Evolutionary conservation across 2,888 invertebrate genomes (phyloP).

Genomic region (Tachystola acroxantha): DNA sequence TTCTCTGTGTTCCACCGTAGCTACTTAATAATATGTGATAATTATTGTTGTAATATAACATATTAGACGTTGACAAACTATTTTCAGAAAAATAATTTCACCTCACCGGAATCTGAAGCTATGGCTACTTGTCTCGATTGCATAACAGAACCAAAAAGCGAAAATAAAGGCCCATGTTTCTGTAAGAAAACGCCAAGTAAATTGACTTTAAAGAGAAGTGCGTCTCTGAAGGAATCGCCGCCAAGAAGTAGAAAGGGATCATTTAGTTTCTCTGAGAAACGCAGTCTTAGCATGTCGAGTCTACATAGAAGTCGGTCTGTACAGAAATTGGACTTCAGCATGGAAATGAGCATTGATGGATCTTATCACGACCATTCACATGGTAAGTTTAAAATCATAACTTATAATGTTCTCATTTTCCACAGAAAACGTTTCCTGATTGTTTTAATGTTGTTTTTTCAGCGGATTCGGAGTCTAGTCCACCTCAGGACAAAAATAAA

Average conservation of each 20-base stretch:
- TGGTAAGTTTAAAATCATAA: slow-evolving; percentile 41
- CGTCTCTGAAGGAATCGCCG: slow-evolving; percentile 61
- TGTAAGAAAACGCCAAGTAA: slow-evolving; percentile 56
- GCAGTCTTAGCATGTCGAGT: slow-evolving; percentile 62
- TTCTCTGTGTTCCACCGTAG: too few species aligned
- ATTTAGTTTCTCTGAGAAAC: slow-evolving; percentile 48
- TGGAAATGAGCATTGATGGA: slow-evolving; percentile 74
- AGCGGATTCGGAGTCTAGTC: slow-evolving; percentile 46
- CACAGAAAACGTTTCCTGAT: too few species aligned
- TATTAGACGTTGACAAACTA: too few species aligned
- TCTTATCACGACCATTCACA: slow-evolving; percentile 56
- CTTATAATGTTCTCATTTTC: too few species aligned
- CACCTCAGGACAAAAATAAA: slow-evolving; percentile 26
- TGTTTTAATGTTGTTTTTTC: too few species aligned
- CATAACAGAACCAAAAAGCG: slow-evolving; percentile 35
- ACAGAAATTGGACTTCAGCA: slow-evolving; percentile 72
- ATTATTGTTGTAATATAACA: too few species aligned
- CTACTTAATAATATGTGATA: too few species aligned
- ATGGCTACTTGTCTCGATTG: slow-evolving; percentile 64
- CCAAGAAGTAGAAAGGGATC: slow-evolving; percentile 43
- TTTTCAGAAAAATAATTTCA: slow-evolving; percentile 62
- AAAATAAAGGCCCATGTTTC: slow-evolving; percentile 44
- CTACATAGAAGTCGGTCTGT: slow-evolving; percentile 66
- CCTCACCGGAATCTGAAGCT: slow-evolving; percentile 60
- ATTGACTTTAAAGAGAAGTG: slow-evolving; percentile 44